Evolutionary conservation across 2,888 invertebrate species (phyloP), one percentile per base, ranked within the genome.

Genomic region (Agriopis aurantiaria): DNA sequence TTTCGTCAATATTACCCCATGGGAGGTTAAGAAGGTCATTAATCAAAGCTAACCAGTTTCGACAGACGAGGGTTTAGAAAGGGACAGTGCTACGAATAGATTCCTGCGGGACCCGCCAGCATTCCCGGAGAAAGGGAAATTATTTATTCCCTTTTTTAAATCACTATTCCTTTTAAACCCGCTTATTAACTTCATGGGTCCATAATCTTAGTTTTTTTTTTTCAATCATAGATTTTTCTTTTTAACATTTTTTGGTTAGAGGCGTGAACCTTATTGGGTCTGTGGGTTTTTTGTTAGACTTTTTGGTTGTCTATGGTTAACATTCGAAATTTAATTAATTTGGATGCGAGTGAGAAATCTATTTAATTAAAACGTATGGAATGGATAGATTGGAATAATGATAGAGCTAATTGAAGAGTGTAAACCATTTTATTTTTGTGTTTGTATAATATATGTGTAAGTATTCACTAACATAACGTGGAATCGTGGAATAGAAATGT

Each of bases 31-130:
- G 87, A 88, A 82, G 81, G 74, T 78, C 85, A 91, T 92, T 91
- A 90, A 92, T 92, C 92, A 92, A 87, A 82, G 77, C 75, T 88
- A 91, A 92, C 91, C 85, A 87, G 90, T 90, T 89, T 80, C 76
- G 72, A 80, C 80, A 79, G 76, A 75, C 75, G 73, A 74, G 80
- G 11, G 71, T 70, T 69, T 79, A 80, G 87, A 91, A 85, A 89
- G 89, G 85, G 89, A 91, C 78, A 88, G 88, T 86, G 79, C 72
- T 69, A 84, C 33, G 33, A 33, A 5, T 33, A 33, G 87, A 91
- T 91, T 90, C 91, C 88, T 82, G 65, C 72, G 84, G 88, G 90
- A 86, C 84, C 85, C 81, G 72, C 77, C 80, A 77, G 79, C 84
- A 88, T 91, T 89, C 89, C 85, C 73, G 78, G 78, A 76, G 89